Evolutionary conservation across 30 jellyfish, hydroid and myxozoan genomes (phyloP).

Genomic region (Aurelia aurita complex sp. Pacific): DNA sequence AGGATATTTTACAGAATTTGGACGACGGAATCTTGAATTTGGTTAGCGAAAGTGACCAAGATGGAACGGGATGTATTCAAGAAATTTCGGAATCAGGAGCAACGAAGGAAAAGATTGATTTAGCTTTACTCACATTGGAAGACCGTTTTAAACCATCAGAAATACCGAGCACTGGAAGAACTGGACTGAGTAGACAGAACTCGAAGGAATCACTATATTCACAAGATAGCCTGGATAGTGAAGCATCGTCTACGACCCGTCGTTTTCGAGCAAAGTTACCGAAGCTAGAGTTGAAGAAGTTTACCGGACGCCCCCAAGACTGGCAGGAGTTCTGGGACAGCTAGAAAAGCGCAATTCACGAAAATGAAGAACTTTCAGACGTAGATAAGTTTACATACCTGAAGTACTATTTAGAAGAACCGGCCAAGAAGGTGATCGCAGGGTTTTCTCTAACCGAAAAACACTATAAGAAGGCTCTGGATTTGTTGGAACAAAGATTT

Average conservation of each 20-base stretch:
- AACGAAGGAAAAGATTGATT: not conserved
- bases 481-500: slow-evolving; percentile 14
- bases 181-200: too few species aligned
- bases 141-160: too few species aligned
- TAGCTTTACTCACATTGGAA: not conserved
- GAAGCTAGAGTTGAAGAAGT: not conserved
- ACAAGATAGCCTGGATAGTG: too few species aligned
- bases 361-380: not conserved
- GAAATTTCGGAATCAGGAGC: slow-evolving; percentile 8
- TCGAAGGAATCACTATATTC: too few species aligned
- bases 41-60: not conserved
- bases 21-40: too few species aligned
- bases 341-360: too few species aligned
- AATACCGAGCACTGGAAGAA: too few species aligned
- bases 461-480: not conserved
- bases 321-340: too few species aligned
- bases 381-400: slow-evolving; percentile 12
- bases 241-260: too few species aligned
- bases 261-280: slow-evolving; percentile 2
- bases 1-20: too few species aligned
- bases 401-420: not conserved
- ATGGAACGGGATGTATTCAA: slow-evolving; percentile 6
- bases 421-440: slow-evolving; percentile 8
- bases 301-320: too few species aligned
- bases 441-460: slow-evolving; percentile 13